Conservation (phyloP, 1,140 invertebrate species). For the Nomia melanderi region DNA sequence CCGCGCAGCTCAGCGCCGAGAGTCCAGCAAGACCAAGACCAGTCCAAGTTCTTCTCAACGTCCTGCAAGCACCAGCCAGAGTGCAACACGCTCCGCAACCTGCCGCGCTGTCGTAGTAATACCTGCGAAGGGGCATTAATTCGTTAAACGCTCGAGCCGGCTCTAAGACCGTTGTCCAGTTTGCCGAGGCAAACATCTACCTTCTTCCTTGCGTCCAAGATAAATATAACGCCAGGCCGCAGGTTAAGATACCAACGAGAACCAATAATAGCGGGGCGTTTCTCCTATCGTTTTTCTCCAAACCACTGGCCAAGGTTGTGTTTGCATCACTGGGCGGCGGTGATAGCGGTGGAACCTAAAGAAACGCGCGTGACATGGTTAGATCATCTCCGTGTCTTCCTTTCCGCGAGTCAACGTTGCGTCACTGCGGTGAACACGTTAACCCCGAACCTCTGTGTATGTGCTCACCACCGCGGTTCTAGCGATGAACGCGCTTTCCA, state of each 20-base stretch:
- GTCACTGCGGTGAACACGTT: neutral
- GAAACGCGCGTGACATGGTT: slow-evolving; percentile 27
- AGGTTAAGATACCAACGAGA: slow-evolving; percentile 77
- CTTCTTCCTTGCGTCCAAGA: slow-evolving; percentile 78
- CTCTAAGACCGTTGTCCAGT: neutral
- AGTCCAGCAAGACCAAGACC: slow-evolving; percentile 76
- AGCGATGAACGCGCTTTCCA: slow-evolving; percentile 78
- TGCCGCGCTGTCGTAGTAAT: slow-evolving; percentile 78
- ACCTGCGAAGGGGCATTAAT: slow-evolving; percentile 63
- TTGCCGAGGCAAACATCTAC: slow-evolving; percentile 54
- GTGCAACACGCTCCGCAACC: slow-evolving; percentile 77
- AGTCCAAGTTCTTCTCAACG: slow-evolving; percentile 75
- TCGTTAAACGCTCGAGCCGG: neutral
- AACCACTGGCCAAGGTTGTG: slow-evolving; percentile 75
- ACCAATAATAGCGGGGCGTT: slow-evolving; percentile 75
- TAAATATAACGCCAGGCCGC: slow-evolving; percentile 76
- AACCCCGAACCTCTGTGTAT: too few relatives aligned
- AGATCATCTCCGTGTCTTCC: neutral
- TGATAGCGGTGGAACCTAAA: slow-evolving; percentile 77
- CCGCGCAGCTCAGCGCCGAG: slow-evolving; percentile 84
- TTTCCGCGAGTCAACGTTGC: neutral
- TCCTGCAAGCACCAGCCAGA: slow-evolving; percentile 75
- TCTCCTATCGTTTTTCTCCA: slow-evolving; percentile 75
- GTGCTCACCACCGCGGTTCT: slow-evolving; percentile 80
- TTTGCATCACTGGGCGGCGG: slow-evolving; percentile 77